These are phyloP conservation scores for Saxicola maurus DNA, from an alignment of 2,797 vertebrate species.

Conservation along the genomic window DNA sequence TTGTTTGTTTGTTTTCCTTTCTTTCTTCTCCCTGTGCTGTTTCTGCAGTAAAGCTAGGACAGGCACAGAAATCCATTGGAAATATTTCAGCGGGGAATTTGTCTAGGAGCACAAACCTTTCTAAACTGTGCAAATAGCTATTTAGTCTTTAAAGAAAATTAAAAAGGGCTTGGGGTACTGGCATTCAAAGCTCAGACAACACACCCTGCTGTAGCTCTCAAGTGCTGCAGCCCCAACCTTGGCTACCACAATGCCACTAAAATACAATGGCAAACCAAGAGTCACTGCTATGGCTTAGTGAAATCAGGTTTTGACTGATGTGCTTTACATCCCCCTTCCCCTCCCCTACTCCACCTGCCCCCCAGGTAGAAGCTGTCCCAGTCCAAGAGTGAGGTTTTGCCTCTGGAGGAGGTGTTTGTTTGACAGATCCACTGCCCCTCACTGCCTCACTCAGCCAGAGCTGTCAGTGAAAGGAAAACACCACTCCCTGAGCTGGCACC, in stretches of 20 bases:
- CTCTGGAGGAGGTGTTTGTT: background rate
- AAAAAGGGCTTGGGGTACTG: background rate
- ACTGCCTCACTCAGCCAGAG: background rate
- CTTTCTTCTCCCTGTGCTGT: accelerated
- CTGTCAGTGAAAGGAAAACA: background rate
- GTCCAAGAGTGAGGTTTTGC: background rate
- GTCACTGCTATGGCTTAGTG: accelerated
- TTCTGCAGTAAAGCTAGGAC: background rate
- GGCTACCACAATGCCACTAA: background rate
- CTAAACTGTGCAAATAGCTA: background rate
- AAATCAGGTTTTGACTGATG: background rate
- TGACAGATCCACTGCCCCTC: background rate
- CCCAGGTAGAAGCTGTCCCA: background rate
- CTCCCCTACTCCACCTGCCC: accelerated
- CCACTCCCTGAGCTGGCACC: background rate
- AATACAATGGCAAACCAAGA: accelerated
- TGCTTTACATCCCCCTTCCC: accelerated
- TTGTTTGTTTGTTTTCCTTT: too few species aligned
- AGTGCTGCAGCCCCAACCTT: accelerated
- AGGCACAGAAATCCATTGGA: background rate
- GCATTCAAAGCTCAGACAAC: accelerated
- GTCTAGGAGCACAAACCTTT: background rate
- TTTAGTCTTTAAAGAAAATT: background rate
- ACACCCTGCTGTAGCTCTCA: background rate
- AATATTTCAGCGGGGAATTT: background rate